Evolutionary conservation across 2,797 vertebrate species (phyloP).

Genomic region (Poeciliopsis infans): DNA sequence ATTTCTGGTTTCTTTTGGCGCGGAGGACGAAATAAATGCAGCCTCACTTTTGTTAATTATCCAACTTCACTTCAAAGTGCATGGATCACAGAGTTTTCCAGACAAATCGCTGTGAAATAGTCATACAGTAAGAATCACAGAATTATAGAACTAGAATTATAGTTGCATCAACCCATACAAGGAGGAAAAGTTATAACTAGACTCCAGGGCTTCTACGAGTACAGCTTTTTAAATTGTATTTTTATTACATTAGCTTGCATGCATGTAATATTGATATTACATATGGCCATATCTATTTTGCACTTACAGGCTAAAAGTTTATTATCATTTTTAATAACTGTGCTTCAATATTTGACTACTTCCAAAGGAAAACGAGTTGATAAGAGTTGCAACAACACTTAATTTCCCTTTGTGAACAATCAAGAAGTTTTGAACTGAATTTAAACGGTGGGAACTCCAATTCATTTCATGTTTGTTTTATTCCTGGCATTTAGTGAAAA

Average conservation of each 20-base stretch:
- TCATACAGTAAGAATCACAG: constrained; percentile 52
- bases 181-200: background rate
- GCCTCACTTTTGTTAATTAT: constrained; percentile 55
- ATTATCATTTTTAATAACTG: background rate
- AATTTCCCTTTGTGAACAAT: too few species aligned
- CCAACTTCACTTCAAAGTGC: constrained; percentile 55
- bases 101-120: constrained; percentile 46
- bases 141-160: constrained; percentile 51
- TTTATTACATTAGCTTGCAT: background rate
- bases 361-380: background rate
- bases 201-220: background rate
- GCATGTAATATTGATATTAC: background rate
- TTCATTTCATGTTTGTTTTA: background rate
- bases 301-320: background rate
- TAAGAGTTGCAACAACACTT: too few species aligned
- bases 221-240: background rate
- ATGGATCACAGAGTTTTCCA: constrained; percentile 51
- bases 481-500: background rate
- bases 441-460: background rate
- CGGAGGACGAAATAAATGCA: constrained; percentile 55
- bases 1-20: constrained; percentile 41
- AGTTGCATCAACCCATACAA: constrained; percentile 41
- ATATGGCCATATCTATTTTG: background rate
- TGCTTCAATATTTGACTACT: background rate
- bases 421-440: too few species aligned